These are phyloP conservation scores for Zalophus californianus DNA, from an alignment of 2,797 vertebrate genomes.

Conservation along the genomic window DNA sequence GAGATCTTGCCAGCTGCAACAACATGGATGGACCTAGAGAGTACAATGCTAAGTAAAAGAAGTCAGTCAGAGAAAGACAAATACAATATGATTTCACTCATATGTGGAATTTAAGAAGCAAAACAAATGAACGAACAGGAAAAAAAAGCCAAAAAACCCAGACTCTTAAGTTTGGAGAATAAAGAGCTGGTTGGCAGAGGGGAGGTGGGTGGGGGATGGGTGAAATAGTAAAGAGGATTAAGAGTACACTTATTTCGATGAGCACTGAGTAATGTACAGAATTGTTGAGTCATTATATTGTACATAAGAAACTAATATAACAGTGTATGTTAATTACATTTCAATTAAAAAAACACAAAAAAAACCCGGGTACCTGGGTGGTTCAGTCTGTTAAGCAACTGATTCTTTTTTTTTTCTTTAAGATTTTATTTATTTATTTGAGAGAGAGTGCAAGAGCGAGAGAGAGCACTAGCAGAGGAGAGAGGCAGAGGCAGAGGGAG, in stretches of 20 bases:
- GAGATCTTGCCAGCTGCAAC: not conserved
- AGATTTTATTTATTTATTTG: too few species aligned
- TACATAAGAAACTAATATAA: not conserved
- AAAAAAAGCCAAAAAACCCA: not conserved
- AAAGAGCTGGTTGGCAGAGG: not conserved
- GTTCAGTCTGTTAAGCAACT: not conserved
- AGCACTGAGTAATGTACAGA: not conserved
- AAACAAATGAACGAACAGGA: not conserved
- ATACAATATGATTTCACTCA: not conserved
- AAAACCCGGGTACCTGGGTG: not conserved
- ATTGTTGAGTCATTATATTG: not conserved
- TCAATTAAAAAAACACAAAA: not conserved
- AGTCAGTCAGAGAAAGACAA: not conserved
- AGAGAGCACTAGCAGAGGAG: too few species aligned
- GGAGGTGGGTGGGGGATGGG: not conserved
- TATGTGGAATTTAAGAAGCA: not conserved
- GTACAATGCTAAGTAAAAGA: not conserved
- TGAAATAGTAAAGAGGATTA: not conserved
- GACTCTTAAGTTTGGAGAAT: not conserved
- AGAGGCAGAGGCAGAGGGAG: too few species aligned
- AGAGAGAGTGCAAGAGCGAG: too few species aligned
- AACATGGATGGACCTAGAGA: not conserved
- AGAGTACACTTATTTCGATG: not conserved
- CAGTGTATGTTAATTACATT: not conserved
- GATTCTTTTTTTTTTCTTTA: not conserved